Evolutionary conservation across 2,888 invertebrate genomes (phyloP), one percentile per base, ranked within the genome.

Genomic region (Melolontha melolontha): DNA sequence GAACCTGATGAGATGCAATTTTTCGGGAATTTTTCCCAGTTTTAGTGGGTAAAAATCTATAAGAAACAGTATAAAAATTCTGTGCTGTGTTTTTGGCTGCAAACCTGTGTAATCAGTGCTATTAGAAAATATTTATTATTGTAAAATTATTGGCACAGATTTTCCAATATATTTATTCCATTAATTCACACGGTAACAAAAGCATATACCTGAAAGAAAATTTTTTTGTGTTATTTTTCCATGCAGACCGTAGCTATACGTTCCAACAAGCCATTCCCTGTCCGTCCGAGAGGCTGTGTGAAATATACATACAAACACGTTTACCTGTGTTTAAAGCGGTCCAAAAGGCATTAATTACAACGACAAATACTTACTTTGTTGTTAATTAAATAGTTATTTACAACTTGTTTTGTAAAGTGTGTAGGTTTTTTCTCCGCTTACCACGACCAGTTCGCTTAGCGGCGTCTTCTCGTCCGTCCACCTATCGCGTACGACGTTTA

Each of bases 341-440:
- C 59, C 59, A 62, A 47, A 34, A 69, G 50, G 66, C 52, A 67
- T 71, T 69, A 71, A 71, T 71, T 66, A 69, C 65, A 64, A 54
- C 59, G 59, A 54, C 42, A 63, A 55, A 65, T 70, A 62, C 66
- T 70, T 70, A 72, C 34, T 62, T 62, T 62, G 59, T 62, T 62
- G 59, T 69, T 71, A 73, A 71, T 73, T 73, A 73, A 71, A 71
- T 70, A 68, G 67, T 73, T 71, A 71, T 73, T 73, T 73, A 73
- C 71, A 73, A 69, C 70, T 70, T 71, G 72, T 68, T 72, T 72
- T 72, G 67, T 70, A 71, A 70, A 69, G 68, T 71, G 70, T 65
- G 67, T 67, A 62, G 70, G 72, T 47, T 67, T 63, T 62, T 63
- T 62, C 67, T 59, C 22, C 42, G 44, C 39, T 50, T 34, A 4